These are phyloP conservation scores for Galemys pyrenaicus DNA, from an alignment of 2,113 vertebrate genomes.

Conservation along the genomic window DNA sequence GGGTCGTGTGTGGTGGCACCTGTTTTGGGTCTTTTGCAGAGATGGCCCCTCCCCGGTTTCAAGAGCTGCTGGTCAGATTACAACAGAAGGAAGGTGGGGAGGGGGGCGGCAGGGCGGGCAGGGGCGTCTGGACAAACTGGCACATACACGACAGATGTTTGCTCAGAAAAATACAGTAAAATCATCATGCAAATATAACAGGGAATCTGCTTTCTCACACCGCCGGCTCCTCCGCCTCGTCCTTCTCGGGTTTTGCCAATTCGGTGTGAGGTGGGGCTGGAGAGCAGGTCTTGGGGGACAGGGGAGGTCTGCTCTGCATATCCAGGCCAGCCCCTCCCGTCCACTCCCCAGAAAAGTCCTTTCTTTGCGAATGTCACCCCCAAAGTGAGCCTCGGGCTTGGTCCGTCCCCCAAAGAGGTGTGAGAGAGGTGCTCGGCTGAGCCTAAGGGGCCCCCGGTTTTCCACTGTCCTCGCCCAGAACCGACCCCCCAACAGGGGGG, in stretches of 20 bases:
- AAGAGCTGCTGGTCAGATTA: slow-evolving; percentile 81
- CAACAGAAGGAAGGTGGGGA: slow-evolving; percentile 42
- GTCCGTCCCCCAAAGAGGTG: slow-evolving; percentile 24
- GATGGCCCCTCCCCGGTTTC: slow-evolving; percentile 74
- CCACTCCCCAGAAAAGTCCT: slow-evolving; percentile 76
- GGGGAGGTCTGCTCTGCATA: slow-evolving; percentile 60
- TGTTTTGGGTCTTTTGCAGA: slow-evolving; percentile 78
- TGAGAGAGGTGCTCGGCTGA: slow-evolving; percentile 36
- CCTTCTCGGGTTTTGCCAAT: slow-evolving; percentile 53
- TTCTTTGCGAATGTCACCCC: slow-evolving; percentile 84
- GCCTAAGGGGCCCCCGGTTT: not conserved
- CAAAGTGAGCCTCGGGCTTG: slow-evolving; percentile 52
- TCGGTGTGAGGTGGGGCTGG: slow-evolving; percentile 20
- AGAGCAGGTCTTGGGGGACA: slow-evolving; percentile 46
- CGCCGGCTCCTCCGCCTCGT: slow-evolving; percentile 51
- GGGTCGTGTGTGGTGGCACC: slow-evolving; percentile 56
- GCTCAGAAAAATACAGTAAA: slow-evolving; percentile 90
- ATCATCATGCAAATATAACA: slow-evolving; percentile 87
- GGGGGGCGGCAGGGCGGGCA: slow-evolving; percentile 5
- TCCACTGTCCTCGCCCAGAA: not conserved
- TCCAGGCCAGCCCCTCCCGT: slow-evolving; percentile 55
- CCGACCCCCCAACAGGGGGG: not conserved
- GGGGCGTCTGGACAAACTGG: slow-evolving; percentile 85
- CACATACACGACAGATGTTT: slow-evolving; percentile 89
- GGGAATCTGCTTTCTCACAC: slow-evolving; percentile 79